These are phyloP conservation scores for Gallinago nigripennis DNA, from an alignment of 2,797 vertebrate species.

Conservation along the genomic window DNA sequence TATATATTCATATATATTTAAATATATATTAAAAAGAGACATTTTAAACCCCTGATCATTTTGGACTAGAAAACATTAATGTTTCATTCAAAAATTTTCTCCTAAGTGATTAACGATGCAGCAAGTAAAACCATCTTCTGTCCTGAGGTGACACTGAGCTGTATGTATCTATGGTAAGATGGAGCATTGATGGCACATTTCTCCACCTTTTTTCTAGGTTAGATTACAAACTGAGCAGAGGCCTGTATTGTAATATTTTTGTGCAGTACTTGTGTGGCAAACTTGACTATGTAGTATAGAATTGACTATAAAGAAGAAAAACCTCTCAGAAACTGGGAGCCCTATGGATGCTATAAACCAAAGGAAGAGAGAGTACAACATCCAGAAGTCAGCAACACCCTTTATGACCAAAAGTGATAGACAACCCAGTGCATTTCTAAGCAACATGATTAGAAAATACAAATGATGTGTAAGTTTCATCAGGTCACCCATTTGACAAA, in stretches of 20 bases:
- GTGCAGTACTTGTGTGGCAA: neutral
- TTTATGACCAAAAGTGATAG: neutral
- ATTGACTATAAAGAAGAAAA: neutral
- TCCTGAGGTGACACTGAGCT: neutral
- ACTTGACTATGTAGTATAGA: neutral
- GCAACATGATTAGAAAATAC: neutral
- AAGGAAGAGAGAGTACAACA: neutral
- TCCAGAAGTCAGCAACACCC: neutral
- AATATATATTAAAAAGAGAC: too few relatives aligned
- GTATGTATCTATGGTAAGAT: neutral
- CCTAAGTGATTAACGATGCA: neutral
- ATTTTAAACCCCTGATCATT: neutral
- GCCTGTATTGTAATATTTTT: neutral
- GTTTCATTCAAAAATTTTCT: neutral
- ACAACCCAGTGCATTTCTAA: neutral
- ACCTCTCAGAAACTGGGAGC: neutral
- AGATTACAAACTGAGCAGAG: neutral
- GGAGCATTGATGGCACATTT: neutral
- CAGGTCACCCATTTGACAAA: neutral
- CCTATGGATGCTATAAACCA: neutral
- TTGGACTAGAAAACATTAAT: neutral
- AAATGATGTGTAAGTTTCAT: neutral
- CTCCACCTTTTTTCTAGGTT: neutral
- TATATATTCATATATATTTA: too few relatives aligned
- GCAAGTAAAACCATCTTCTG: neutral